Evolutionary conservation across 2,888 invertebrate species (phyloP).

Genomic region (Lithophane leautieri): DNA sequence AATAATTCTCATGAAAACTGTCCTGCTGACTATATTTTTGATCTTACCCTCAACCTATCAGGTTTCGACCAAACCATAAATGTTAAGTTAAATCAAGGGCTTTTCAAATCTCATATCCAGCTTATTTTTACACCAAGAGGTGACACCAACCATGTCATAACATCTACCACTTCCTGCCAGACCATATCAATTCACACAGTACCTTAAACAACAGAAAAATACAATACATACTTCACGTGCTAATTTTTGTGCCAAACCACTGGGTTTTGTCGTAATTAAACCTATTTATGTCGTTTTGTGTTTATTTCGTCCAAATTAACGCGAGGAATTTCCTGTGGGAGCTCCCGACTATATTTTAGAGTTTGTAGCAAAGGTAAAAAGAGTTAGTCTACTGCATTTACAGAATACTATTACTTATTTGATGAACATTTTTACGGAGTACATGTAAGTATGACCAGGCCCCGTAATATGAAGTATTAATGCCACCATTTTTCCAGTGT

Average conservation of each 20-base stretch:
- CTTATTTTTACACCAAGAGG: background rate
- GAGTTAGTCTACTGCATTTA: conserved; percentile 19
- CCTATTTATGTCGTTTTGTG: conserved; percentile 53
- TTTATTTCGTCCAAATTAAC: conserved; percentile 64
- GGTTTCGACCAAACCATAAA: background rate
- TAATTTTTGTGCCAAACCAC: conserved; percentile 59
- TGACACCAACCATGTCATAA: background rate
- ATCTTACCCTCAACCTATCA: no score
- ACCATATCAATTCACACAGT: conserved; percentile 11
- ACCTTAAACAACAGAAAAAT: conserved; percentile 15
- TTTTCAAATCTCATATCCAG: background rate
- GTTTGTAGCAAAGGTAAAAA: conserved; percentile 36
- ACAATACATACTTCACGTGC: conserved; percentile 24
- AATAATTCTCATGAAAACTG: background rate
- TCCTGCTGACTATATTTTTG: background rate
- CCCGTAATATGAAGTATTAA: no score
- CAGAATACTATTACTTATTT: background rate
- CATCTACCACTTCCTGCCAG: background rate
- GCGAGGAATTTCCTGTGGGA: conserved; percentile 47
- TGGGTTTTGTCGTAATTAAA: conserved; percentile 64
- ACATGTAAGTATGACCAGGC: background rate
- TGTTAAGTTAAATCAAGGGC: background rate
- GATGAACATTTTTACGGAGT: background rate
- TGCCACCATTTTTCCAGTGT: no score
- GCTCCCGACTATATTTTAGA: conserved; percentile 41